These are phyloP conservation scores for Colletes gigas DNA, from an alignment of 1,140 invertebrate genomes.

Conservation along the genomic window DNA sequence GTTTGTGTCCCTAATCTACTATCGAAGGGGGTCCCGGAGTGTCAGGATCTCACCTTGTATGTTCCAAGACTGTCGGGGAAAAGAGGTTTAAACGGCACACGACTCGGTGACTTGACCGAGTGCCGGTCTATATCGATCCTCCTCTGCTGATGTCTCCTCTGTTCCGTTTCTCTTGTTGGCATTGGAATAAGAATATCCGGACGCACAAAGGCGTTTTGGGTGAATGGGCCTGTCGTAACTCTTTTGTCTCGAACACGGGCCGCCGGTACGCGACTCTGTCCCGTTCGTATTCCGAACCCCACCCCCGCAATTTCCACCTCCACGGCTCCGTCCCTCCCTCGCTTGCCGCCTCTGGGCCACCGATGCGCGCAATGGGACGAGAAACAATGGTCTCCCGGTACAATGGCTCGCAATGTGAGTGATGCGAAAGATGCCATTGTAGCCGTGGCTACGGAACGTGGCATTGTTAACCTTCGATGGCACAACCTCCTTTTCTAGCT, in stretches of 20 bases:
- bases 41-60: no score
- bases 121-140: conserved; percentile 39
- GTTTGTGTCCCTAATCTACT: no score
- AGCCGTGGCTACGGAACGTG: conserved; percentile 56
- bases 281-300: conserved; percentile 42
- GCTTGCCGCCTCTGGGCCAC: conserved; percentile 40
- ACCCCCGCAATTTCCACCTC: conserved; percentile 19
- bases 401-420: conserved; percentile 69
- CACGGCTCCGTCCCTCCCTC: conserved; percentile 4
- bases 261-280: conserved; percentile 46
- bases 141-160: conserved; percentile 19
- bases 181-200: conserved; percentile 61
- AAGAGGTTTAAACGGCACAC: conserved; percentile 52
- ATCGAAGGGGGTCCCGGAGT: no score
- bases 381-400: conserved; percentile 67
- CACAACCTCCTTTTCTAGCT: conserved; percentile 61
- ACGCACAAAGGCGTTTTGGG: conserved; percentile 52
- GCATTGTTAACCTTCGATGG: conserved; percentile 72
- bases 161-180: conserved; percentile 29
- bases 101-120: conserved; percentile 51
- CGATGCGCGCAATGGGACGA: conserved; percentile 63
- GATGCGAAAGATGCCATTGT: conserved; percentile 72
- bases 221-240: conserved; percentile 64
- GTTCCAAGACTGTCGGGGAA: not conserved
- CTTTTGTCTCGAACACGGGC: conserved; percentile 56